Evolutionary conservation across 1,140 invertebrate genomes (phyloP).

Genomic region (Leptinotarsa undecemlineata): DNA sequence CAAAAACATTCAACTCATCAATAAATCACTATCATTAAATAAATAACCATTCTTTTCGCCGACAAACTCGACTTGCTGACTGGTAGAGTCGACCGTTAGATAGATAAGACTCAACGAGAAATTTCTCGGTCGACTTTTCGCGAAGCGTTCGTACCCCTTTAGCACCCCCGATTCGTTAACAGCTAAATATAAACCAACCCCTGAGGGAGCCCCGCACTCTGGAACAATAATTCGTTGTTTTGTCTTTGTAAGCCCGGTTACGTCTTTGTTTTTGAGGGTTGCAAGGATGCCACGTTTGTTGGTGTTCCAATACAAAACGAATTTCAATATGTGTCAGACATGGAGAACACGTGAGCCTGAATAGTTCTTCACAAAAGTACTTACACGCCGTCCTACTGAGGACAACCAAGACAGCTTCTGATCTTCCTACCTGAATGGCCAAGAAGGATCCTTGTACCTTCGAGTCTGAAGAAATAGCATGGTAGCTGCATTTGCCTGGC

Average conservation of each 20-base stretch:
- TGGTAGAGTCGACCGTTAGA: slow-evolving; percentile 30
- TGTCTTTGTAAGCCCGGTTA: slow-evolving; percentile 28
- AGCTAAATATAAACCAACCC: slow-evolving; percentile 23
- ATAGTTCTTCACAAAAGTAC: too few relatives aligned
- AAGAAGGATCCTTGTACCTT: too few relatives aligned
- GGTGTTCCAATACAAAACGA: too few relatives aligned
- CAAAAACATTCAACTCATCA: slow-evolving; percentile 2
- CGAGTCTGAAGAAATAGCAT: too few relatives aligned
- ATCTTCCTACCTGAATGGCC: too few relatives aligned
- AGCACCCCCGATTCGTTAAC: slow-evolving; percentile 32
- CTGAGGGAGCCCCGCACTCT: slow-evolving; percentile 14
- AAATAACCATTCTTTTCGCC: not conserved
- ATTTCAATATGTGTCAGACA: too few relatives aligned
- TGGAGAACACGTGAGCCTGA: too few relatives aligned
- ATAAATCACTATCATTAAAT: slow-evolving; percentile 1
- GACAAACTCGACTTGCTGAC: slow-evolving; percentile 23
- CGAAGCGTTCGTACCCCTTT: slow-evolving; percentile 30
- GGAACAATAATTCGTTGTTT: slow-evolving; percentile 31
- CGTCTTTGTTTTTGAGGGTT: not conserved
- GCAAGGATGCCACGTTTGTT: not conserved
- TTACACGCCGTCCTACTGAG: too few relatives aligned
- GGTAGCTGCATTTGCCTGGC: too few relatives aligned
- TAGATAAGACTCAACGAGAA: slow-evolving; percentile 18
- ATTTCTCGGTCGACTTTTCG: slow-evolving; percentile 34
- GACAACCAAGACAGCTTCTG: too few relatives aligned